These are phyloP conservation scores for Prochilodus magdalenae DNA, from an alignment of 2,113 vertebrate genomes.

Conservation along the genomic window DNA sequence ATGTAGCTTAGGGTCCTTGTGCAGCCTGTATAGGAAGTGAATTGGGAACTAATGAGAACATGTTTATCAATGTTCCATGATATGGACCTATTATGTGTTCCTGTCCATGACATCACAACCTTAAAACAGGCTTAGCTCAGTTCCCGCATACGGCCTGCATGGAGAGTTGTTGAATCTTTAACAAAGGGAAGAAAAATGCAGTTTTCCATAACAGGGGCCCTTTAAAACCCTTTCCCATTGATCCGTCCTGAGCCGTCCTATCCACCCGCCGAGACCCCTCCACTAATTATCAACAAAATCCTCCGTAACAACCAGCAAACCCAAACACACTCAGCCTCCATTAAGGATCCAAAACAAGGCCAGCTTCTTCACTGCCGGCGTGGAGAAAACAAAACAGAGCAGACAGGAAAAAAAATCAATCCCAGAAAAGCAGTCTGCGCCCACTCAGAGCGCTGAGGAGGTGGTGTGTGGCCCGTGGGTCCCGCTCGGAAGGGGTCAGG, in stretches of 20 bases:
- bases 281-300: conserved; percentile 30
- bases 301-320: not conserved
- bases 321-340: conserved; percentile 14
- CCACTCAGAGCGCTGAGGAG: not conserved
- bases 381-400: not conserved
- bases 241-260: conserved; percentile 58
- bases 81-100: too few species aligned
- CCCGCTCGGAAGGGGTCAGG: conserved; percentile 25
- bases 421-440: not conserved
- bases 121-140: too few species aligned
- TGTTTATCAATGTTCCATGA: too few species aligned
- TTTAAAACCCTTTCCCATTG: conserved; percentile 52
- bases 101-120: too few species aligned
- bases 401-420: conserved; percentile 40
- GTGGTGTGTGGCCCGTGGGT: not conserved
- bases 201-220: not conserved
- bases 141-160: too few species aligned
- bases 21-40: too few species aligned
- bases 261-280: conserved; percentile 10
- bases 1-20: too few species aligned
- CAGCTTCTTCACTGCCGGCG: conserved; percentile 3
- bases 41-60: too few species aligned
- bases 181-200: too few species aligned
- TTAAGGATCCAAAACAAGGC: conserved; percentile 23
- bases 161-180: too few species aligned